Evolutionary conservation across 2,888 invertebrate species (phyloP).

Genomic region (Andrena dorsata): DNA sequence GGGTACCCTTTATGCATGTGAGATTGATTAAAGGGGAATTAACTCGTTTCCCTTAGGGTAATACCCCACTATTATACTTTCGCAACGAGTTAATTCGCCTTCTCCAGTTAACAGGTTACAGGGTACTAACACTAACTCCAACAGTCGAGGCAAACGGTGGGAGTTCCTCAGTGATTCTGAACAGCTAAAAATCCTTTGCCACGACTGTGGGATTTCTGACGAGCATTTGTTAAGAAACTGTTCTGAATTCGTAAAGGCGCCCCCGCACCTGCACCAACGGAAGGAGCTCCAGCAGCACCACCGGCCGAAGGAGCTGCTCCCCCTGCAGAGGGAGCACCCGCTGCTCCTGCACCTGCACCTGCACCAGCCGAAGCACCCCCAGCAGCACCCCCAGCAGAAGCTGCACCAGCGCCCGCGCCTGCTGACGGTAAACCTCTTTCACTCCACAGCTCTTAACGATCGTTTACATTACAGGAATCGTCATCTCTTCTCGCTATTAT

Average conservation of each 20-base stretch:
- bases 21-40: no score
- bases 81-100: not conserved
- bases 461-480: conserved; percentile 27
- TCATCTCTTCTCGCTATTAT: conserved; percentile 19
- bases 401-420: conserved; percentile 46
- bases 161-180: not conserved
- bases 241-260: conserved; percentile 46
- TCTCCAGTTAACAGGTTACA: not conserved
- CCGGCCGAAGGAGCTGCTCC: conserved; percentile 76
- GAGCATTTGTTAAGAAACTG: not conserved
- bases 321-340: conserved; percentile 72
- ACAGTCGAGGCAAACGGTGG: not conserved
- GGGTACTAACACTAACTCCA: not conserved
- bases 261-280: conserved; percentile 78
- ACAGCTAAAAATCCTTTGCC: not conserved
- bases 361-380: conserved; percentile 64
- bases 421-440: conserved; percentile 45
- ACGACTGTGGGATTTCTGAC: not conserved
- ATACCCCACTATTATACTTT: no score
- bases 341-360: not conserved
- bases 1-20: not conserved
- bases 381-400: conserved; percentile 78
- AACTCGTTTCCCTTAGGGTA: no score
- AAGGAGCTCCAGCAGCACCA: conserved; percentile 79
- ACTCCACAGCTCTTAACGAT: not conserved